phyloP scores from a whole-genome alignment of 2,113 vertebrate species.

The Theristicus caerulescens region DNA sequence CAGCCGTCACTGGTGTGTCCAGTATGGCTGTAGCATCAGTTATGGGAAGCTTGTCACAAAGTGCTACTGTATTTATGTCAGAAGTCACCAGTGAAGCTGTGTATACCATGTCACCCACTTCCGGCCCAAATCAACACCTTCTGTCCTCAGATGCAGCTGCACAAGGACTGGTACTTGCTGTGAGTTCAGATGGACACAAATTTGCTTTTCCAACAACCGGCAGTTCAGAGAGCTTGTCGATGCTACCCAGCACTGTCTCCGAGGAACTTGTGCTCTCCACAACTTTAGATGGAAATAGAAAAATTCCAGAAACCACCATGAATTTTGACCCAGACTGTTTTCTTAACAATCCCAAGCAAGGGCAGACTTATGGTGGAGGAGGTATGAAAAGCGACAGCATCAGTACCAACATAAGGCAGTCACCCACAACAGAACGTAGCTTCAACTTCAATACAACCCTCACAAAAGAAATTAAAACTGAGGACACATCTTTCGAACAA shows the following conservation, averaged over 20 bases:
- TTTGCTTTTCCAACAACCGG: slow-evolving; percentile 91
- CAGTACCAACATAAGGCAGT: slow-evolving; percentile 82
- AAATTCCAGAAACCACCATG: slow-evolving; percentile 95
- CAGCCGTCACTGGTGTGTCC: slow-evolving; percentile 92
- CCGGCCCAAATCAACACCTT: slow-evolving; percentile 91
- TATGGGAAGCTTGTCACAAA: slow-evolving; percentile 93
- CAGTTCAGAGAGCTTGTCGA: slow-evolving; percentile 86
- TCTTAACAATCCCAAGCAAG: slow-evolving; percentile 99
- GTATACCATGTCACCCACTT: slow-evolving; percentile 95
- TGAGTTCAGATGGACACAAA: slow-evolving; percentile 94
- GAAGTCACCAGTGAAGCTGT: slow-evolving; percentile 94
- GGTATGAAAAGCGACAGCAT: slow-evolving; percentile 90
- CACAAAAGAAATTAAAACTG: slow-evolving; percentile 95
- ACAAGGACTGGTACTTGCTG: slow-evolving; percentile 91
- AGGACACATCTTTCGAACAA: slow-evolving; percentile 98
- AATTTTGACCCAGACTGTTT: slow-evolving; percentile 99
- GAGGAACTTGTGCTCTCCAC: slow-evolving; percentile 97
- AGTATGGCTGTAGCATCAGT: slow-evolving; percentile 93
- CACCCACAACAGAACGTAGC: slow-evolving; percentile 82
- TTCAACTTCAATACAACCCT: slow-evolving; percentile 88
- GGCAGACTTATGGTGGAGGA: slow-evolving; percentile 96
- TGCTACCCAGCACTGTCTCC: slow-evolving; percentile 89
- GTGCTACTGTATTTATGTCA: slow-evolving; percentile 94
- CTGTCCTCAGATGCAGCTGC: slow-evolving; percentile 88
- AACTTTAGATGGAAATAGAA: slow-evolving; percentile 89